These are phyloP conservation scores for Notothenia coriiceps DNA, from an alignment of 2,113 vertebrate species.

Conservation along the genomic window DNA sequence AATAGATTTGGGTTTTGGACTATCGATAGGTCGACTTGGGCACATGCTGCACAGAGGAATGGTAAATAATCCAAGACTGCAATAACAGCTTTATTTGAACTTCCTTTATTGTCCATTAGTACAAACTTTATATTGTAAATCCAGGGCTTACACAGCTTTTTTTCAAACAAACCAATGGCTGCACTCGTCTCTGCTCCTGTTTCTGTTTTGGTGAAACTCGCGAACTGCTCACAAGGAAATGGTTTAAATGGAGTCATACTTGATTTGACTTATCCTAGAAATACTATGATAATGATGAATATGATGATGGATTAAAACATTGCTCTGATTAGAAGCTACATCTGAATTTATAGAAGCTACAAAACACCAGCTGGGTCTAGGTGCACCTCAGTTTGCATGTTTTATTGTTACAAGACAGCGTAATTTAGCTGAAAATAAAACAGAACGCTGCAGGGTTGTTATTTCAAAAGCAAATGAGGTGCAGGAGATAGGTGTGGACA, in stretches of 20 bases:
- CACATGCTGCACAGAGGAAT: neutral
- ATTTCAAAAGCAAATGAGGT: neutral
- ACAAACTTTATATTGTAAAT: neutral
- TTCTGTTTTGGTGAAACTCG: neutral
- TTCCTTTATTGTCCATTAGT: neutral
- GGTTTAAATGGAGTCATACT: neutral
- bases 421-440: neutral
- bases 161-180: neutral
- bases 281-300: neutral
- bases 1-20: neutral
- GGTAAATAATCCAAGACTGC: neutral
- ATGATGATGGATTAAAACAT: neutral
- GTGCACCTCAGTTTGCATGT: neutral
- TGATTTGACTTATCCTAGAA: neutral
- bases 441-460: neutral
- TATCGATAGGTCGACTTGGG: neutral
- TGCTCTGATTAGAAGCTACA: neutral
- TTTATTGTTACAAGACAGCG: neutral
- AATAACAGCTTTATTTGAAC: neutral
- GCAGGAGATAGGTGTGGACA: neutral
- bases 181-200: neutral
- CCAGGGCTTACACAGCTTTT: neutral
- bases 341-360: neutral
- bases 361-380: neutral
- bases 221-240: neutral